Conservation (phyloP, 1,140 invertebrate genomes). For the Hylaeus volcanicus region DNA sequence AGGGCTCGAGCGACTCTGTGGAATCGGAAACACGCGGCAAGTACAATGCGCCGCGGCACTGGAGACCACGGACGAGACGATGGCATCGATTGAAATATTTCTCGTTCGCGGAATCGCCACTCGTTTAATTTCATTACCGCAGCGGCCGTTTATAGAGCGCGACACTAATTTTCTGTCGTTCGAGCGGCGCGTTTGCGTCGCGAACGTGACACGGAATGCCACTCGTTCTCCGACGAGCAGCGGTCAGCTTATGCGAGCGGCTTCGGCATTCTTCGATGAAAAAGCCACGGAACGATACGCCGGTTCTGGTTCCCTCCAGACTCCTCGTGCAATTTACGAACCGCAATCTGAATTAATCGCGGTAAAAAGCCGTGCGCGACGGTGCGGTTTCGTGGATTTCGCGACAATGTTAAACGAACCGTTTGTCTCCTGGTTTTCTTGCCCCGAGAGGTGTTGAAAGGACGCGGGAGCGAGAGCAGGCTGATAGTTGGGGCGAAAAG, state of each 20-base stretch:
- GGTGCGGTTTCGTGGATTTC: slow-evolving; percentile 35
- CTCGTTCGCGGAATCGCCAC: slow-evolving; percentile 46
- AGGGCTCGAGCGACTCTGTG: slow-evolving; percentile 10
- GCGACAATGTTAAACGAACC: slow-evolving; percentile 47
- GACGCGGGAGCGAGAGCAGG: background rate
- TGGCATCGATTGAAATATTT: slow-evolving; percentile 44
- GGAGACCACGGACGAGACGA: background rate
- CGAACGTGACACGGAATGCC: slow-evolving; percentile 53
- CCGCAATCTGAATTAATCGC: slow-evolving; percentile 52
- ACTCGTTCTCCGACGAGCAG: background rate
- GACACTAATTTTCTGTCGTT: slow-evolving; percentile 64
- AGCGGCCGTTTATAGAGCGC: slow-evolving; percentile 24
- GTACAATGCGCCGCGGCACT: background rate
- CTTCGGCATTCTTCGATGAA: slow-evolving; percentile 16
- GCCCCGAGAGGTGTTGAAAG: slow-evolving; percentile 40
- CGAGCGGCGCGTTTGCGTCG: slow-evolving; percentile 39
- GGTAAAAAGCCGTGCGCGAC: slow-evolving; percentile 16
- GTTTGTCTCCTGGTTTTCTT: slow-evolving; percentile 32
- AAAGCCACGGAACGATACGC: slow-evolving; percentile 21
- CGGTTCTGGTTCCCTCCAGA: background rate
- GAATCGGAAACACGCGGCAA: slow-evolving; percentile 45
- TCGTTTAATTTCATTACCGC: slow-evolving; percentile 60
- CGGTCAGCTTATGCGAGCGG: slow-evolving; percentile 18
- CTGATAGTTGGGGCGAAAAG: slow-evolving; percentile 14
- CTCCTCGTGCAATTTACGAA: slow-evolving; percentile 48